Evolutionary conservation across 2,113 vertebrate species (phyloP).

Genomic region (Dasypus novemcinctus): DNA sequence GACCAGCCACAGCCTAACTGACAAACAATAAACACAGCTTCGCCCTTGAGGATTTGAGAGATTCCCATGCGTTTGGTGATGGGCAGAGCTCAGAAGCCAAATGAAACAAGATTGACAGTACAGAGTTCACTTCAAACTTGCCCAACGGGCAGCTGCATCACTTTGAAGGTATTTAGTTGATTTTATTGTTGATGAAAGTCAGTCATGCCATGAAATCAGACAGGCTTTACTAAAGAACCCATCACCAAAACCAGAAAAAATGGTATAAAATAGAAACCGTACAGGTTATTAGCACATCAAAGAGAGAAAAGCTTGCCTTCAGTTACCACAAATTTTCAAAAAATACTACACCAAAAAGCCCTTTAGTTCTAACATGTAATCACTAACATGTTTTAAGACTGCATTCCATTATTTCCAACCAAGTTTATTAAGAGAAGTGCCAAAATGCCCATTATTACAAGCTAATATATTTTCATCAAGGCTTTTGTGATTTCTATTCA

Average conservation of each 20-base stretch:
- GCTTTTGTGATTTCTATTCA: not conserved
- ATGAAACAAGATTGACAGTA: not conserved
- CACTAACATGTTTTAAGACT: not conserved
- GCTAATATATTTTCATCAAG: not conserved
- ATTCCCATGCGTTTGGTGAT: not conserved
- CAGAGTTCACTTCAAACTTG: not conserved
- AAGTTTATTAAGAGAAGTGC: not conserved
- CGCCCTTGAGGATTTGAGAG: not conserved
- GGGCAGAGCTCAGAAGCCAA: not conserved
- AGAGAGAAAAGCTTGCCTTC: conserved; percentile 31
- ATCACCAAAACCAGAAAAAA: conserved; percentile 37
- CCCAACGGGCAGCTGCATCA: not conserved
- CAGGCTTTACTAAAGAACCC: conserved; percentile 51
- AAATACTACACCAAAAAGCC: not conserved
- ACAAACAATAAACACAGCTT: not conserved
- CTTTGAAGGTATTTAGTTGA: conserved; percentile 57
- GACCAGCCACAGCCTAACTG: not conserved
- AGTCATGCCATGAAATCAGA: conserved; percentile 60
- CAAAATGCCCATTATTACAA: not conserved
- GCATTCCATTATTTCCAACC: not conserved
- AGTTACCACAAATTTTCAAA: conserved; percentile 40
- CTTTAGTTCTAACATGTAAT: not conserved
- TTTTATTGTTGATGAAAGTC: conserved; percentile 64
- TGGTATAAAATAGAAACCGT: conserved; percentile 1
- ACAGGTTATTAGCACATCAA: conserved; percentile 56